Base-by-base conservation (phyloP, 2,797 vertebrate species). In the Neoniphon sammara region DNA sequence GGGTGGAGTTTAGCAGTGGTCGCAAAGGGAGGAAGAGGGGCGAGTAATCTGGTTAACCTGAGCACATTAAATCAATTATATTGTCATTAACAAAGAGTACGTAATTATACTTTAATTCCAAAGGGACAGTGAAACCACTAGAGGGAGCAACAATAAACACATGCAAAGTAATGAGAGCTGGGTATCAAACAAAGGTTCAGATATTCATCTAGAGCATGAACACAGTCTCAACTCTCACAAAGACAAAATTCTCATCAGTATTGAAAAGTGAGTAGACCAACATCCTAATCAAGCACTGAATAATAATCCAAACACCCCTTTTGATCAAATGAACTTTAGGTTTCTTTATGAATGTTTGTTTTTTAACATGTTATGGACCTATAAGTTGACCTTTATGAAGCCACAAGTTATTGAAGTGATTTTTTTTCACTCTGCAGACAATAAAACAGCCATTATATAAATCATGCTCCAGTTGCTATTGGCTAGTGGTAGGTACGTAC, bases 101-200 rank as follows among this genome's bases (percentile, higher is more conserved):
- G 63, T 50, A 39, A 36, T 65, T 30, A 65, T 10, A 46, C 20
- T 70, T 11, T 17, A 31, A 34, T 8, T 49, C 50, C 58, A 66
- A 42, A 47, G 69, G 44, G 39, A 64, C 10, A 42, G 0, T 7
- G 25, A 68, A 83, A 12, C 78, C 79, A 81, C 67, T 30, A 70
- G 80, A 86, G 84, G 87, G 83, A 81, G 81, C 77, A 83, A 54
- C 61, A 71, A 73, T 47, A 75, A 83, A 58, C 31, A 27, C 60
- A 66, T 73, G 42, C 42, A 77, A 73, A 80, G 67, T 14, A 66
- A 21, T 44, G 23, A 64, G 39, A 52, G 17, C 1, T 47, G n/a
- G 44, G 17, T 53, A 50, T 70, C 60, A 46, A 15, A 17, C 14
- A 73, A 46, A 4, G 23, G 20, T 73, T 58, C 5, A 50, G 20